Base-by-base conservation (phyloP, 2,888 invertebrate species). In the Himalopsyche anomala region DNA sequence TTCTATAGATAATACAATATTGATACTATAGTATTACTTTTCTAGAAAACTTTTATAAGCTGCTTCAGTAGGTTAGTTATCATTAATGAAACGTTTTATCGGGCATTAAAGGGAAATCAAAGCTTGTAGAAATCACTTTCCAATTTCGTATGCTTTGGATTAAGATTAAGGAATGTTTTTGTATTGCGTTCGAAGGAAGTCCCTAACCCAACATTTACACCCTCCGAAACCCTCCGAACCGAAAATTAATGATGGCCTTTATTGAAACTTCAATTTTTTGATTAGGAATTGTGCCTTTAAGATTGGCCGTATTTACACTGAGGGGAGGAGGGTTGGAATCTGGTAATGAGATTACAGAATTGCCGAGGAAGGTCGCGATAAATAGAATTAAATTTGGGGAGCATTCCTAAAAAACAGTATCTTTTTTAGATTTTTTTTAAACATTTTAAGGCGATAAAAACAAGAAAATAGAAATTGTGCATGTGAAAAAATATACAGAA, bases 231-330 rank as follows among this genome's bases (percentile, higher is more conserved):
- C 87, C 91, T 90, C 91, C 91, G 91, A 92, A 92, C 91, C 91
- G 91, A 93, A 94, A 94, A 95, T 95, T 95, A 94, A 95, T 95
- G 95, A 94, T 94, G 93, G 92, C 94, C 94, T 94, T 94, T 94
- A 95, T 95, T 94, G 94, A 93, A 94, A 94, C 93, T 93, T 94
- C 94, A 94, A 94, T 94, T 94, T 94, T 94, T 94, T 94, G 94
- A 94, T 94, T 93, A 94, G 92, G 91, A 90, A 90, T 91, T 90
- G 91, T 90, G 89, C 90, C 89, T 89, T 87, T 89, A 88, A 88
- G 87, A 87, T 87, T 88, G 87, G 88, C 87, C 87, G 84, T 87
- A 88, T 87, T 88, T 88, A 86, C 86, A 83, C 86, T 56, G 83
- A 81, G 84, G 69, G 74, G 85, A 82, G 85, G 80, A 81, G 82